phyloP scores from a whole-genome alignment of 2,888 invertebrate species.

The Chymomyza caudatula region DNA sequence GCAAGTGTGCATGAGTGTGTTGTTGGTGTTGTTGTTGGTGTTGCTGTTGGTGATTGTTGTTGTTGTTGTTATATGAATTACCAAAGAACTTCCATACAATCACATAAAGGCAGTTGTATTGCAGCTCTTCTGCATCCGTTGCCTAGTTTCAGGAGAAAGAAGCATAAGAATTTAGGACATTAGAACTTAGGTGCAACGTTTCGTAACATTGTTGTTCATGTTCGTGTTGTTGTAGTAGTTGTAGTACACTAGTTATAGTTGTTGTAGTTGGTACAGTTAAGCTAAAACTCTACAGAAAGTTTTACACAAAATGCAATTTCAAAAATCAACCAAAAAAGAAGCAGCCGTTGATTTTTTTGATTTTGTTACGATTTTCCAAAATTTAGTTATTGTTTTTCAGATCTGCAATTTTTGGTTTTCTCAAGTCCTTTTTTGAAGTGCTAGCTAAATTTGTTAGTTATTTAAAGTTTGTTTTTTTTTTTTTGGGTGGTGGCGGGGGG shows the following conservation, averaged over 20 bases:
- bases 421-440: background rate
- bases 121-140: constrained; percentile 77
- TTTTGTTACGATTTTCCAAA: constrained; percentile 4
- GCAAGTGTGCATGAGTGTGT: constrained; percentile 3
- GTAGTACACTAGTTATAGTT: constrained; percentile 29
- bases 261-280: constrained; percentile 28
- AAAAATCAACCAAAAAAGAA: constrained; percentile 35
- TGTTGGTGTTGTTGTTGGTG: constrained; percentile 6
- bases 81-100: constrained; percentile 84
- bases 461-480: background rate
- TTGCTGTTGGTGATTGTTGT: constrained; percentile 23
- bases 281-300: constrained; percentile 34
- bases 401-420: background rate
- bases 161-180: constrained; percentile 43
- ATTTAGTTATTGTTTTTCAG: constrained; percentile 14
- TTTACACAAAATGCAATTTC: constrained; percentile 40
- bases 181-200: constrained; percentile 18
- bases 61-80: constrained; percentile 78
- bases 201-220: background rate
- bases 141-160: constrained; percentile 63
- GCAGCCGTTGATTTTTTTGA: constrained; percentile 13
- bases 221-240: constrained; percentile 11
- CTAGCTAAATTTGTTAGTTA: background rate
- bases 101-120: constrained; percentile 85
- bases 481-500: background rate